Conservation (phyloP, 2,113 vertebrate species). For the Nettapus auritus region DNA sequence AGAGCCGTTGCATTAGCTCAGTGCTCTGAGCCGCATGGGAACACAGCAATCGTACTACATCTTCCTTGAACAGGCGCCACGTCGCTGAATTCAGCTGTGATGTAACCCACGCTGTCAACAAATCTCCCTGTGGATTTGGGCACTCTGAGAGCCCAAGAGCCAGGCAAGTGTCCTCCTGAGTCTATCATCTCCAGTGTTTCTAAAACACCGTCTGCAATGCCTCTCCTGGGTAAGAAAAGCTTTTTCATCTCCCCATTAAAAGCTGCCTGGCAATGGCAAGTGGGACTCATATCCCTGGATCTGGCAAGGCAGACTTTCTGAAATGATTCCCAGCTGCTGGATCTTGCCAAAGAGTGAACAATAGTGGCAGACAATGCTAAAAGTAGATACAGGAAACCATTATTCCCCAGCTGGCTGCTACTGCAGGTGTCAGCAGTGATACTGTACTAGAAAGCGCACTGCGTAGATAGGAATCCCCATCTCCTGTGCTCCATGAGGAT, state of each 20-base stretch:
- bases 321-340: constrained; percentile 60
- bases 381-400: constrained; percentile 33
- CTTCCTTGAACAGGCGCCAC: background rate
- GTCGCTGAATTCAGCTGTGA: background rate
- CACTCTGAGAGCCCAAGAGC: background rate
- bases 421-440: constrained; percentile 1
- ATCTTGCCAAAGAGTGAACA: constrained; percentile 21
- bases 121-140: background rate
- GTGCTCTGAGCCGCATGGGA: background rate
- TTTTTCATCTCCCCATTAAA: constrained; percentile 13
- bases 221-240: constrained; percentile 26
- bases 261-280: constrained; percentile 34
- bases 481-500: rapidly evolving
- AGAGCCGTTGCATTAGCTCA: background rate
- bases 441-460: constrained; percentile 6
- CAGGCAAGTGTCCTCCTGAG: background rate
- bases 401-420: background rate
- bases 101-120: background rate
- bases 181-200: background rate
- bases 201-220: constrained; percentile 19
- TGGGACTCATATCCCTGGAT: background rate
- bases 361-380: constrained; percentile 11
- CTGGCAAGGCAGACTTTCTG: constrained; percentile 51
- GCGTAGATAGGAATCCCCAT: background rate
- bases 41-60: background rate